These are phyloP conservation scores for Uloborus diversus DNA, from an alignment of 1,140 invertebrate species.

Conservation along the genomic window DNA sequence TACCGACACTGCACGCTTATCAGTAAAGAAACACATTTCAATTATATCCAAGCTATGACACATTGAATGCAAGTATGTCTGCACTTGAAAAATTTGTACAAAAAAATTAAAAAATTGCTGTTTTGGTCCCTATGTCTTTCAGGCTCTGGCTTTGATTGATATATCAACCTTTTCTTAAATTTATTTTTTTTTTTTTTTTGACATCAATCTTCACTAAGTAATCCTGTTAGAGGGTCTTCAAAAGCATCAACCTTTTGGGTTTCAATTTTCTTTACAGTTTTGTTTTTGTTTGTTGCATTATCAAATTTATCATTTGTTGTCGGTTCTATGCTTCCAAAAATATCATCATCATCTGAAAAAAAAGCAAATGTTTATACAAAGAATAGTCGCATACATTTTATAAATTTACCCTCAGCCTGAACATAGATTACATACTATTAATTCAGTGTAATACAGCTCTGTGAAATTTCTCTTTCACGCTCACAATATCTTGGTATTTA, in stretches of 20 bases:
- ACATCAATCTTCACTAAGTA: slow-evolving; percentile 33
- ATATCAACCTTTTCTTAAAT: too few species aligned
- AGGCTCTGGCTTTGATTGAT: too few species aligned
- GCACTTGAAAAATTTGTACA: too few species aligned
- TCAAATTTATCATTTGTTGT: not conserved
- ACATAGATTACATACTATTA: not conserved
- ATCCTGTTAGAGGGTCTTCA: slow-evolving; percentile 41
- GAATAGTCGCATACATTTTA: too few species aligned
- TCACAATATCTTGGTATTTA: not conserved
- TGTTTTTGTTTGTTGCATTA: slow-evolving; percentile 8
- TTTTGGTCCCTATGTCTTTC: too few species aligned
- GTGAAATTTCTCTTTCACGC: not conserved
- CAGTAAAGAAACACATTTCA: too few species aligned
- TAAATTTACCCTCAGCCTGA: too few species aligned
- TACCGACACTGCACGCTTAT: too few species aligned
- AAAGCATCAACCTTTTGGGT: slow-evolving; percentile 29
- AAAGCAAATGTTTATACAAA: not conserved
- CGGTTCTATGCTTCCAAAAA: slow-evolving; percentile 10
- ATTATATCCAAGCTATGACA: too few species aligned
- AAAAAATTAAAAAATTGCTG: too few species aligned
- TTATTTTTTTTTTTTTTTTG: too few species aligned
- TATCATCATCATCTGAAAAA: slow-evolving; percentile 41
- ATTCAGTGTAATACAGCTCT: not conserved
- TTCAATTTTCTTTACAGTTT: slow-evolving; percentile 19
- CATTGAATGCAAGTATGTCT: too few species aligned